Evolutionary conservation across 2,797 vertebrate genomes (phyloP).

Genomic region (Esox masquinongy): DNA sequence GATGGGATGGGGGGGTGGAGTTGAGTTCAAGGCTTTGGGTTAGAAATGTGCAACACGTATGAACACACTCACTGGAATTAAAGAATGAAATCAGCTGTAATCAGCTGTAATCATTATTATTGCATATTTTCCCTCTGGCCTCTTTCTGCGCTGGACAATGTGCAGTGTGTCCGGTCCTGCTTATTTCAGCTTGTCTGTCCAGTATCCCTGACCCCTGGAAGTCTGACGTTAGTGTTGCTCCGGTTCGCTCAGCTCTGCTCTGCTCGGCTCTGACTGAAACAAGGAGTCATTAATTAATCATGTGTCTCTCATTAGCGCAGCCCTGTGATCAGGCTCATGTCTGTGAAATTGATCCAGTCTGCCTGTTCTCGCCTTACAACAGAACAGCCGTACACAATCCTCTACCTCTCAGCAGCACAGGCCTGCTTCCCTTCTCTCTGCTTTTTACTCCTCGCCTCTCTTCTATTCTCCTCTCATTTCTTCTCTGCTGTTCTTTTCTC

Average conservation of each 20-base stretch:
- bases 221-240: slow-evolving; percentile 37
- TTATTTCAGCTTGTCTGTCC: slow-evolving; percentile 34
- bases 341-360: slow-evolving; percentile 65
- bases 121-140: slow-evolving; percentile 52
- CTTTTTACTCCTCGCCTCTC: no score
- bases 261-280: slow-evolving; percentile 50
- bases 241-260: slow-evolving; percentile 19
- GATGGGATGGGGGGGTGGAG: no score
- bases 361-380: slow-evolving; percentile 4
- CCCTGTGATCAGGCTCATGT: slow-evolving; percentile 58
- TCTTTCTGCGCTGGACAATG: slow-evolving; percentile 35
- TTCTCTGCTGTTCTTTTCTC: neutral
- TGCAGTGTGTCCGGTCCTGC: slow-evolving; percentile 22
- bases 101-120: slow-evolving; percentile 55
- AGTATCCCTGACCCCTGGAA: slow-evolving; percentile 45
- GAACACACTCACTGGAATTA: neutral
- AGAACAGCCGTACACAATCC: slow-evolving; percentile 9
- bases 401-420: neutral
- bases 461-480: neutral
- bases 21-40: slow-evolving; percentile 39
- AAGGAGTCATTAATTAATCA: slow-evolving; percentile 72
- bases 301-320: slow-evolving; percentile 62
- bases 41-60: slow-evolving; percentile 23
- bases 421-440: neutral
- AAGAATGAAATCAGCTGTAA: slow-evolving; percentile 42